Evolutionary conservation across 2,113 vertebrate species (phyloP), one percentile per base, ranked within the genome.

Genomic region (Cyrtonyx montezumae): DNA sequence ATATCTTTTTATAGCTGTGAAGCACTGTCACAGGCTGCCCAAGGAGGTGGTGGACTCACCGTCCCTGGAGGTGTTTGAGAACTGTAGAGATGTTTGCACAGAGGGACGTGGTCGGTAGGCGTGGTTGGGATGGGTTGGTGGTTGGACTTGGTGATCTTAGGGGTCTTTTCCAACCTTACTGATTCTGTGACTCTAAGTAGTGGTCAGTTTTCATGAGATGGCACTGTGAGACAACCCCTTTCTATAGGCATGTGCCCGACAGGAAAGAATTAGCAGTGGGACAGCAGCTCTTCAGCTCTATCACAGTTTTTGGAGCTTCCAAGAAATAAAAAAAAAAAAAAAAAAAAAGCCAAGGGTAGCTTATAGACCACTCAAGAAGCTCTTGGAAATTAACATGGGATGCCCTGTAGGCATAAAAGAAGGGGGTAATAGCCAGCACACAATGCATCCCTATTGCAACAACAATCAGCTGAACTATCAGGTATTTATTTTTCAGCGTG

Each of bases 401-500:
- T 40, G 61, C 25, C 37, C 25, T 62, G 25, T 42, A 87, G 34
- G 87, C 87, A 95, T 59, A 96, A 62, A 55, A 45, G 71, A 55
- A 34, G 78, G 81, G 74, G 53, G 53, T 37, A 46, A 79, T 73
- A 89, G 51, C 43, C 66, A 93, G 82, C 58, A 55, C 77, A 87
- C 59, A 90, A 59, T 87, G 92, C 87, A 46, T 91, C 90, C 83
- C 90, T 90, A 55, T 40, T 85, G 76, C 92, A 55, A 68, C 94
- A 94, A 82, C 90, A 94, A 91, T 93, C 78, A 93, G 74, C 66
- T 90, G 78, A 96, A 93, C 89, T 91, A 90, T n/a, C 87, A 56
- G 67, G 84, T 87, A 81, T 91, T 97, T 97, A 93, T 94, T 96
- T 96, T 95, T 65, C 68, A 65, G 42, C 63, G 76, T 71, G 70